phyloP scores from a whole-genome alignment of 2,888 invertebrate species.

The Fabriciana adippe region DNA sequence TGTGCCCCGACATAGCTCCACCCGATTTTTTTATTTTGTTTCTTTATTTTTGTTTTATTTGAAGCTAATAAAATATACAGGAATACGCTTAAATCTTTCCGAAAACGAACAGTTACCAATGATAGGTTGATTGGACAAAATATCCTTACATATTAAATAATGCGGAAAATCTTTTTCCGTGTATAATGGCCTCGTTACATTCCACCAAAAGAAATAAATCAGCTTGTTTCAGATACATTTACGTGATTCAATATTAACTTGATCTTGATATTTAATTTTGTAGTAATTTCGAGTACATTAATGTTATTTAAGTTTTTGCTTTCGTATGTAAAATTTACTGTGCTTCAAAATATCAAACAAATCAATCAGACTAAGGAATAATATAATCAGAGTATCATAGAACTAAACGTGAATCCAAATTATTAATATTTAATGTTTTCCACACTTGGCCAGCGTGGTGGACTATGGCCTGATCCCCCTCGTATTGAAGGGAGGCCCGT shows the following conservation, averaged over 20 bases:
- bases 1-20: too few relatives aligned
- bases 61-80: neutral
- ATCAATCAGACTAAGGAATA: neutral
- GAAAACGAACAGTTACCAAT: neutral
- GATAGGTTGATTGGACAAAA: conserved; percentile 21
- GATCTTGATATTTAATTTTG: conserved; percentile 21
- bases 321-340: neutral
- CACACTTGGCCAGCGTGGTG: too few relatives aligned
- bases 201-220: conserved; percentile 28
- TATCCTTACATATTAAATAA: conserved; percentile 29
- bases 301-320: conserved; percentile 9
- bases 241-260: conserved; percentile 24
- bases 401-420: too few relatives aligned
- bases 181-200: conserved; percentile 24
- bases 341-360: neutral
- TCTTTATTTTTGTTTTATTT: neutral
- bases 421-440: too few relatives aligned
- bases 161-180: conserved; percentile 23
- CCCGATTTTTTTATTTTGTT: neutral
- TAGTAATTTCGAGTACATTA: conserved; percentile 11
- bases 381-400: neutral
- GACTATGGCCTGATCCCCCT: too few relatives aligned
- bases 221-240: conserved; percentile 21
- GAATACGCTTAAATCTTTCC: neutral
- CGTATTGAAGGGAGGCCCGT: too few relatives aligned